Evolutionary conservation across 2,113 vertebrate species (phyloP).

Genomic region (Campylorhamphus procurvoides): DNA sequence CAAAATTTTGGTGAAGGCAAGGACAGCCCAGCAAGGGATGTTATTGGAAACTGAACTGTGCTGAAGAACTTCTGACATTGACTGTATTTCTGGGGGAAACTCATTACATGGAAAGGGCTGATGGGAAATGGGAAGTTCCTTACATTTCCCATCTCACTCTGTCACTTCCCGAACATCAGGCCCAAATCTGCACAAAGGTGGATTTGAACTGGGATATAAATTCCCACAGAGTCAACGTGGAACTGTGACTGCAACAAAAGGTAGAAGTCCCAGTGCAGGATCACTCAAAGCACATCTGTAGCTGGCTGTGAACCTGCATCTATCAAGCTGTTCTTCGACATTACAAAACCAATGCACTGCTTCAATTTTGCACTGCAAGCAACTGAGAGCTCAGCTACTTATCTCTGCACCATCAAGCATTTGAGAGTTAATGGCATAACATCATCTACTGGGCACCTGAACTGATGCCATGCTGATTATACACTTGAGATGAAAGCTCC

Average conservation of each 20-base stretch:
- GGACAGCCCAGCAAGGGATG: neutral
- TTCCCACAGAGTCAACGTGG: neutral
- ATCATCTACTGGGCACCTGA: neutral
- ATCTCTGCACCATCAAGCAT: neutral
- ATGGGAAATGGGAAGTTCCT: neutral
- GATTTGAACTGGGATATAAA: neutral
- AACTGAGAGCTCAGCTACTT: neutral
- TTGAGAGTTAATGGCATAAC: neutral
- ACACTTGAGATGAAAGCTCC: slow-evolving; percentile 1
- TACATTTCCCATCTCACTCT: accelerated
- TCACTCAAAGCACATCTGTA: neutral
- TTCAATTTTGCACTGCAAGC: neutral
- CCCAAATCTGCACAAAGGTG: neutral
- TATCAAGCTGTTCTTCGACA: neutral
- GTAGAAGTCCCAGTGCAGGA: neutral
- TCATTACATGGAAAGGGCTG: neutral
- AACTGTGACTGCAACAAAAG: neutral
- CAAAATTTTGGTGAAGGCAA: neutral
- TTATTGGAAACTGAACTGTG: neutral
- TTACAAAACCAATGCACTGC: neutral
- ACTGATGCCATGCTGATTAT: neutral
- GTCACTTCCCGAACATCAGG: neutral
- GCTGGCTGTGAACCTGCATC: neutral
- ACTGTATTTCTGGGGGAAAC: neutral
- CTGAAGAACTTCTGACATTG: neutral